phyloP scores from a whole-genome alignment of 2,888 invertebrate genomes.

The Platycnemis pennipes region DNA sequence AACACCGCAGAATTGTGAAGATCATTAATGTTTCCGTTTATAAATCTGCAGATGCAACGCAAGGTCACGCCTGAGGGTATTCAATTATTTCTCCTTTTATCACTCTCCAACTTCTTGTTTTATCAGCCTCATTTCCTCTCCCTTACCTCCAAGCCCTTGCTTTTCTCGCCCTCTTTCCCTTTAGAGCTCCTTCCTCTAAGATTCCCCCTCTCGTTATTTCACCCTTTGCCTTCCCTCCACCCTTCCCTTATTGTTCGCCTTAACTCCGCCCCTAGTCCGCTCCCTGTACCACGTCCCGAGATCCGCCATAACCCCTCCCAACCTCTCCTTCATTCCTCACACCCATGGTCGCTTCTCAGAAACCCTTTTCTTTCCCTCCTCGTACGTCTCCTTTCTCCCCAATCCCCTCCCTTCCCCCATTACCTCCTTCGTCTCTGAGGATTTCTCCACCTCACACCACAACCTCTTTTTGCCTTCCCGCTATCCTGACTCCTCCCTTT shows the following conservation, averaged over 20 bases:
- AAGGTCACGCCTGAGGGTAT: neutral
- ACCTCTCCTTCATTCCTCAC: neutral
- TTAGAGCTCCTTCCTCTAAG: neutral
- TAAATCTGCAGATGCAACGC: neutral
- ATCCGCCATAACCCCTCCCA: neutral
- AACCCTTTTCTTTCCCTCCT: neutral
- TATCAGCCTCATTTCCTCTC: neutral
- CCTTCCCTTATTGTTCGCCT: neutral
- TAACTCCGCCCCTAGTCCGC: neutral
- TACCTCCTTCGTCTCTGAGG: neutral
- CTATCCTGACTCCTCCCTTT: neutral
- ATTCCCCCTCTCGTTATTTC: neutral
- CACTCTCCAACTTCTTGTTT: neutral
- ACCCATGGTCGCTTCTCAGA: neutral
- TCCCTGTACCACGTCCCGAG: no score
- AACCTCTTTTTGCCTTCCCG: neutral
- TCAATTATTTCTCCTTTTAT: neutral
- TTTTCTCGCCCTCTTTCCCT: neutral
- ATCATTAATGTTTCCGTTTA: neutral
- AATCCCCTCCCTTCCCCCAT: neutral
- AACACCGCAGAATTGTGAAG: no score
- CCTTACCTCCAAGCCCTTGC: neutral
- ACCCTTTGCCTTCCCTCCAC: neutral
- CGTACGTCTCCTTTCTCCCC: neutral
- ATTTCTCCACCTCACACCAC: neutral